phyloP scores from a whole-genome alignment of 2,888 invertebrate species.

The Leptopilina myrica region DNA sequence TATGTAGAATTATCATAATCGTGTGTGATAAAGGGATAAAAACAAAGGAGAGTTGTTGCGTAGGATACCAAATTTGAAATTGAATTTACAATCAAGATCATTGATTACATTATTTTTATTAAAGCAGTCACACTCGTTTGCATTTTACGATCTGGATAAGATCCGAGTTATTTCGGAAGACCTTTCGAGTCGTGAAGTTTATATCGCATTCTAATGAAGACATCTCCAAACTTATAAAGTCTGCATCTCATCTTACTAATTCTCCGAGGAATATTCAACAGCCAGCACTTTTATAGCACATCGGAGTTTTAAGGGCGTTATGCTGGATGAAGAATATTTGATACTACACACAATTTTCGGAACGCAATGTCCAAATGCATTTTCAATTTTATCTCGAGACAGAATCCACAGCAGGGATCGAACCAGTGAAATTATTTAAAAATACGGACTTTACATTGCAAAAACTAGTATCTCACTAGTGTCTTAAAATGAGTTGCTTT shows the following conservation, averaged over 20 bases:
- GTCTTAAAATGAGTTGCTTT: too few relatives aligned
- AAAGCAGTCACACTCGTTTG: not conserved
- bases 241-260: slow-evolving; percentile 35
- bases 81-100: not conserved
- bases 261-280: slow-evolving; percentile 28
- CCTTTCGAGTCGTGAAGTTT: slow-evolving; percentile 30
- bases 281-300: slow-evolving; percentile 29
- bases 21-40: not conserved
- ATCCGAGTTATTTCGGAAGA: slow-evolving; percentile 30
- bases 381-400: not conserved
- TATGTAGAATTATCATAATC: not conserved
- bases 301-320: not conserved
- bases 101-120: not conserved
- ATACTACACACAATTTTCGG: not conserved
- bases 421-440: too few relatives aligned
- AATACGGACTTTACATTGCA: too few relatives aligned
- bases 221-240: slow-evolving; percentile 32
- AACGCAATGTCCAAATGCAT: slow-evolving; percentile 4
- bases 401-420: not conserved
- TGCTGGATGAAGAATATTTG: not conserved
- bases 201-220: slow-evolving; percentile 38
- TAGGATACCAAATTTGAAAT: not conserved
- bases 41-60: not conserved
- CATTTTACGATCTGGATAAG: slow-evolving; percentile 22
- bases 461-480: too few relatives aligned